Base-by-base conservation (phyloP, 1,140 invertebrate species). In the Hylaeus anthracinus region DNA sequence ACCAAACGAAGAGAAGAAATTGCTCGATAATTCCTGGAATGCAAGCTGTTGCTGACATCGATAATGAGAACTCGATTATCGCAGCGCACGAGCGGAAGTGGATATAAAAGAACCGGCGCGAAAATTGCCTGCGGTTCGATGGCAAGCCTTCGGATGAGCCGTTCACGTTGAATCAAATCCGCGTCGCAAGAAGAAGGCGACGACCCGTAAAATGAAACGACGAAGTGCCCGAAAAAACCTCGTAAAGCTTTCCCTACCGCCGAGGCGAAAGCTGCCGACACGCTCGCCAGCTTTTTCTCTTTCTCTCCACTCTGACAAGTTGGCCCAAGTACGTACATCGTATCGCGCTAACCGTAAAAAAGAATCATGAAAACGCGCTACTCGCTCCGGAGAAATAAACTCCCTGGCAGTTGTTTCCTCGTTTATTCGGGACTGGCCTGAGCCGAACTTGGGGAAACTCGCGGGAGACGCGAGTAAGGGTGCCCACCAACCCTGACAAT, bases 201-300 rank as follows among this genome's bases (percentile, higher is more conserved):
- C 82, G 83, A 83, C 78, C 88, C 89, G 86, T 91, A 88, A 91
- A 90, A 88, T 84, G 81, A 86, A 87, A 83, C 65, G 58, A 72
- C 74, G 73, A 86, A 43, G 45, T 56, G 72, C 56, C 75, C 81
- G 82, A 67, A 87, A 84, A 83, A 83, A 72, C 71, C 77, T 88
- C 88, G 82, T 90, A 87, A 90, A 90, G 82, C 70, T 55, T 51
- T 82, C 65, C 77, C 79, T 67, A 67, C 64, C 48, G 56, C 58
- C 71, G 58, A 26, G 60, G 45, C 73, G 70, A 70, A 75, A 81
- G 55, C 72, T 81, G 82, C 45, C 79, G 61, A 66, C 60, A 63
- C 65, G 65, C 66, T 66, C 15, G 58, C 6, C n/a, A 26, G 14
- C 48, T 81, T 81, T 77, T 55, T 66, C 39, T 53, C 75, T 70